phyloP scores from a whole-genome alignment of 2,888 invertebrate species.

The Apodemia mormo region DNA sequence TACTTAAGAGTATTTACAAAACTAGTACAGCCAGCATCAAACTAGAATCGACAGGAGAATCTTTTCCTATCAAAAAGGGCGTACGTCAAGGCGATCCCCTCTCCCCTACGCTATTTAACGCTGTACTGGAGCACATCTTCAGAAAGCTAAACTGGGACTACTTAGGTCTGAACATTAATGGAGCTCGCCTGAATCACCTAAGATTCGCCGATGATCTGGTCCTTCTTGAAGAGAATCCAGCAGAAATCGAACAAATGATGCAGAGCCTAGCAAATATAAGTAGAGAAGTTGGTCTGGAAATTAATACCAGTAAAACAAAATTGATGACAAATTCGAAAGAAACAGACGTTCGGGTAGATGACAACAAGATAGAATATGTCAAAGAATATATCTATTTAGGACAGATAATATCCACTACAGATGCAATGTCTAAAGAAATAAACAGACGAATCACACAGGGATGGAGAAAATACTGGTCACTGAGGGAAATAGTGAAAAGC shows the following conservation, averaged over 20 bases:
- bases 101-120: constrained; percentile 20
- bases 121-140: constrained; percentile 18
- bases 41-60: background rate
- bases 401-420: no score
- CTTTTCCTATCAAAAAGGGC: constrained; percentile 24
- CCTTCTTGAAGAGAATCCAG: constrained; percentile 26
- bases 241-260: constrained; percentile 25
- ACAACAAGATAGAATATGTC: no score
- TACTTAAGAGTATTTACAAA: background rate
- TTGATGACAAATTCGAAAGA: constrained; percentile 24
- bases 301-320: constrained; percentile 30
- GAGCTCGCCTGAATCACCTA: constrained; percentile 20
- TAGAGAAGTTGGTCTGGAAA: constrained; percentile 23
- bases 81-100: constrained; percentile 29
- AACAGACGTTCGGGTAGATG: no score
- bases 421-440: no score
- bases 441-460: no score
- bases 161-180: constrained; percentile 14
- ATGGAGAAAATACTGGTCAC: no score
- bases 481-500: no score
- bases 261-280: constrained; percentile 23
- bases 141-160: constrained; percentile 24
- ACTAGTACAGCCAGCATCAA: background rate
- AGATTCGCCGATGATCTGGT: constrained; percentile 30
- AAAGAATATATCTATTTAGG: no score